Conservation (phyloP, 2,113 vertebrate species). For the Xenus cinereus region DNA sequence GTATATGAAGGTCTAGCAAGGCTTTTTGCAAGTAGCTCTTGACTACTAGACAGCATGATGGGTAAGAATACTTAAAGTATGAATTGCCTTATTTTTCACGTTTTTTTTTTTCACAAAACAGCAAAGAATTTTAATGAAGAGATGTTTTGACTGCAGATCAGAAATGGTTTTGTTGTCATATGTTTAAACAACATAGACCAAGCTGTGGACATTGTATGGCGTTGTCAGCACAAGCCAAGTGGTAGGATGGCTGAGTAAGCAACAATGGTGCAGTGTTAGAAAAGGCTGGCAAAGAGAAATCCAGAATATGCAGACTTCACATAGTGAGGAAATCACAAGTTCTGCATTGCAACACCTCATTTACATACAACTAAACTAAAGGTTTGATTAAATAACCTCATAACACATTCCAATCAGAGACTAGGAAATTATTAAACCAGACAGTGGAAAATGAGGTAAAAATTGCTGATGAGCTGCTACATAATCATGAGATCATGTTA, state of each 20-base stretch:
- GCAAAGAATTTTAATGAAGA: not conserved
- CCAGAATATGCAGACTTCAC: not conserved
- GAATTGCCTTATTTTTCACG: not conserved
- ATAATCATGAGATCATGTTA: not conserved
- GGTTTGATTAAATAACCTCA: not conserved
- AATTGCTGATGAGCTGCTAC: not conserved
- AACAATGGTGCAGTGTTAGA: not conserved
- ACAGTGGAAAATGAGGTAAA: not conserved
- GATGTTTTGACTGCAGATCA: not conserved
- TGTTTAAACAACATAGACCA: not conserved
- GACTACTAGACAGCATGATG: not conserved
- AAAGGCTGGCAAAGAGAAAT: not conserved
- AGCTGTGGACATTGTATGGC: not conserved
- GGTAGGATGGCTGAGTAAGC: not conserved
- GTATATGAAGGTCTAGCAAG: not conserved
- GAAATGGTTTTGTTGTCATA: not conserved
- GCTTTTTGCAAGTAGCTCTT: not conserved
- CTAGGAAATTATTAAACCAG: not conserved
- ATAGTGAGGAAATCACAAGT: not conserved
- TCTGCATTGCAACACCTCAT: not conserved
- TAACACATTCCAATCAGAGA: not conserved
- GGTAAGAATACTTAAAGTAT: not conserved
- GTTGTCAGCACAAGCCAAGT: not conserved
- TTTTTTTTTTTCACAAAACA: not conserved
- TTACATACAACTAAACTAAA: not conserved